Evolutionary conservation across 2,888 invertebrate genomes (phyloP).

Genomic region (Melieria omissa): DNA sequence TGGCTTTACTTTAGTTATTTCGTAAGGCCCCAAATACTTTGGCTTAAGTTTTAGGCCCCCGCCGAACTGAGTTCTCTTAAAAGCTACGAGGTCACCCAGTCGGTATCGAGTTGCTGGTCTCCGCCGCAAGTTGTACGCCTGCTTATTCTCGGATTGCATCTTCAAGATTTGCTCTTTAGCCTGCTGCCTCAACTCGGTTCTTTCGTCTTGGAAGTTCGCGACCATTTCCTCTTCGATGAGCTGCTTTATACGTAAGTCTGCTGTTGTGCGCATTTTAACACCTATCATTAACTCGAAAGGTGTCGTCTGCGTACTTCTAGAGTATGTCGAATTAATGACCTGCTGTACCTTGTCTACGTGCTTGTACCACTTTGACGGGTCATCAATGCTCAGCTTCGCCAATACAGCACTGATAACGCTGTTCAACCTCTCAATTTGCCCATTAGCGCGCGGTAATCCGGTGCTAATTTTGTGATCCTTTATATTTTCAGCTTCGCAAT

Average conservation of each 20-base stretch:
- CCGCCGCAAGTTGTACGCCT: slow-evolving; percentile 29
- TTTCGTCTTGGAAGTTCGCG: slow-evolving; percentile 2
- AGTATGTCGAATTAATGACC: slow-evolving; percentile 31
- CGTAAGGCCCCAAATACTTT: slow-evolving; percentile 13
- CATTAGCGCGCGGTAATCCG: slow-evolving; percentile 31
- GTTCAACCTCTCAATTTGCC: slow-evolving; percentile 36
- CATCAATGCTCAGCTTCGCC: slow-evolving; percentile 32
- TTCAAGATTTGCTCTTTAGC: slow-evolving; percentile 30
- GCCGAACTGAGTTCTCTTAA: slow-evolving; percentile 32
- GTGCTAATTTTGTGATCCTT: slow-evolving; percentile 46
- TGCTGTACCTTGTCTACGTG: slow-evolving; percentile 28
- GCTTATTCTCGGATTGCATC: slow-evolving; percentile 29
- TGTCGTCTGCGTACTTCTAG: slow-evolving; percentile 22
- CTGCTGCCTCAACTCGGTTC: slow-evolving; percentile 16
- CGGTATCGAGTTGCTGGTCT: slow-evolving; percentile 26
- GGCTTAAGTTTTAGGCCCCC: not conserved
- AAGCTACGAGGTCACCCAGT: slow-evolving; percentile 25
- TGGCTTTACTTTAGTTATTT: slow-evolving; percentile 8
- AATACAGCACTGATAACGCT: slow-evolving; percentile 27
- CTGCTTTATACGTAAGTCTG: slow-evolving; percentile 17
- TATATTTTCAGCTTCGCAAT: slow-evolving; percentile 53
- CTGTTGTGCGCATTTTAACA: slow-evolving; percentile 23
- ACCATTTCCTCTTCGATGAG: slow-evolving; percentile 23
- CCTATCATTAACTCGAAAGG: slow-evolving; percentile 19
- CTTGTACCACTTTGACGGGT: slow-evolving; percentile 32